These are phyloP conservation scores for Abrostola triplasia DNA, from an alignment of 2,888 invertebrate species.

Conservation along the genomic window DNA sequence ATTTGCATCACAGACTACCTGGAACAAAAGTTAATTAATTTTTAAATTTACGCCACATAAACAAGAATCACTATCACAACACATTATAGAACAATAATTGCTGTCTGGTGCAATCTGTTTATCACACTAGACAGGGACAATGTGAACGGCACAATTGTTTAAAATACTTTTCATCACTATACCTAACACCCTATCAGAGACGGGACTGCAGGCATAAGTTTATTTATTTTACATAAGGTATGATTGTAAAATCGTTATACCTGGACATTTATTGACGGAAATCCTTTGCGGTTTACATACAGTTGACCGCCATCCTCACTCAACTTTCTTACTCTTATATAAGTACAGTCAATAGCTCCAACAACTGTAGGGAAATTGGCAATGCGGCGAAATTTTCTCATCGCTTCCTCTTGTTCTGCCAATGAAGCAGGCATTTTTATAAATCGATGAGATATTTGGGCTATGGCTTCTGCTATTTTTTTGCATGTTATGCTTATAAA, in stretches of 20 bases:
- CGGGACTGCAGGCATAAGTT: no score
- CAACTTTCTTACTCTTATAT: slow-evolving; percentile 25
- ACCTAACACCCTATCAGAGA: no score
- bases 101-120: no score
- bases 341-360: slow-evolving; percentile 28
- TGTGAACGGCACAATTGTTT: no score
- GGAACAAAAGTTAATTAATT: no score
- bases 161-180: no score
- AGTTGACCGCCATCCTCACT: neutral
- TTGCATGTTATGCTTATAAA: slow-evolving; percentile 27
- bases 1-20: no score
- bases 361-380: slow-evolving; percentile 23
- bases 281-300: neutral
- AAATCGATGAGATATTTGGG: slow-evolving; percentile 12
- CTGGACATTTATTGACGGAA: neutral
- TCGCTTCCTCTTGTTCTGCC: slow-evolving; percentile 15
- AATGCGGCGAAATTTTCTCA: slow-evolving; percentile 20
- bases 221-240: no score
- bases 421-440: slow-evolving; percentile 27
- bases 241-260: neutral
- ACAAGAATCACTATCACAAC: neutral
- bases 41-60: neutral
- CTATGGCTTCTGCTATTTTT: slow-evolving; percentile 24
- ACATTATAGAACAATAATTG: no score
- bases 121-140: no score